A percentile compares a stretch with the other conserved stretches of the same genome.
These are phyloP conservation scores for Phacellophora camtschatica DNA, from an alignment of 30 jellyfish, hydroid and myxozoan species.

Conservation along the genomic window DNA sequence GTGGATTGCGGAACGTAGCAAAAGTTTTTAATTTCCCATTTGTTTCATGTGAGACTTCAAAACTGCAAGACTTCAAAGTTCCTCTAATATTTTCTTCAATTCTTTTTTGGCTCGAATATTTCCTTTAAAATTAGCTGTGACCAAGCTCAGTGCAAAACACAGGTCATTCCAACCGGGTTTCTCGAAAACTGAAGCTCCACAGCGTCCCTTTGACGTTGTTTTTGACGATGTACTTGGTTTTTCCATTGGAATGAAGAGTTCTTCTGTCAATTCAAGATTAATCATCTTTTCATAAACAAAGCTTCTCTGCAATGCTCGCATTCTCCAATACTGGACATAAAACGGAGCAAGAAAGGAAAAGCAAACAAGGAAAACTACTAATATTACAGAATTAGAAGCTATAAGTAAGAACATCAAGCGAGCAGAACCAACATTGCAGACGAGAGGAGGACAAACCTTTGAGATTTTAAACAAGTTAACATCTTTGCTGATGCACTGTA, in stretches of 20 bases:
- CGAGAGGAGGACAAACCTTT: not conserved
- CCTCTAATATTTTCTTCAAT: not conserved
- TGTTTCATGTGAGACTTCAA: too few relatives aligned
- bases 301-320: not conserved
- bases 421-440: slow-evolving; percentile 42
- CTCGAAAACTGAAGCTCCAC: not conserved
- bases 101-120: not conserved
- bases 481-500: not conserved
- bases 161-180: slow-evolving; percentile 5
- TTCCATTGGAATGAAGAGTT: not conserved
- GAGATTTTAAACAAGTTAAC: not conserved
- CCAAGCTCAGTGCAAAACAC: slow-evolving; percentile 2
- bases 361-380: not conserved
- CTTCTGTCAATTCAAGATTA: not conserved
- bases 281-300: not conserved
- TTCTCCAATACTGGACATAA: not conserved
- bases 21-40: too few relatives aligned
- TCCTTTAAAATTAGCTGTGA: not conserved
- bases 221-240: not conserved
- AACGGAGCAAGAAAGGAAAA: not conserved
- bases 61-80: too few relatives aligned
- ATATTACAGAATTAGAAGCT: not conserved
- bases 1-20: too few relatives aligned
- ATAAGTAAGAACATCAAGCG: slow-evolving; percentile 10
- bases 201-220: not conserved